A percentile compares a stretch with the other conserved stretches of the same genome.
phyloP scores from a whole-genome alignment of 2,113 vertebrate genomes.

The Rhegmatorhina hoffmannsi region DNA sequence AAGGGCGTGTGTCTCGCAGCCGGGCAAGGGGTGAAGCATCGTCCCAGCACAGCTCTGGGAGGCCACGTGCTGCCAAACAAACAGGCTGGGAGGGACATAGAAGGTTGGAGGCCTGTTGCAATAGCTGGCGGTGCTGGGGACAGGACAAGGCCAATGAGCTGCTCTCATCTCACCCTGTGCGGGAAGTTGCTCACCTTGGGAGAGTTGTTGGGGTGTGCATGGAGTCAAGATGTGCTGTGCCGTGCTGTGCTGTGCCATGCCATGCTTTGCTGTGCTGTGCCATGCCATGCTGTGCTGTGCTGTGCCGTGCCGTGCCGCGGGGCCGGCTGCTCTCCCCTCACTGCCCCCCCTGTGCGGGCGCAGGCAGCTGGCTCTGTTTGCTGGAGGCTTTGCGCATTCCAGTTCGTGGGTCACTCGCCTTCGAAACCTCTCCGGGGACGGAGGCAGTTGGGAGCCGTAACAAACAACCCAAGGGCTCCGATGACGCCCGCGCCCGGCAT shows the following conservation, averaged over 20 bases:
- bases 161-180: not conserved
- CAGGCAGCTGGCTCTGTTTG: slow-evolving; percentile 65
- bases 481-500: not conserved
- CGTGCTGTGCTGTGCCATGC: not conserved
- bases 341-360: not conserved
- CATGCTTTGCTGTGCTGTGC: not conserved
- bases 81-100: not conserved
- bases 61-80: not conserved
- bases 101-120: not conserved
- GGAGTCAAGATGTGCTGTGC: not conserved
- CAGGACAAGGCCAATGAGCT: not conserved
- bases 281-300: accelerated
- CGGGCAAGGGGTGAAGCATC: accelerated
- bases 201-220: not conserved
- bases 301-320: not conserved
- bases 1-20: not conserved
- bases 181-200: not conserved
- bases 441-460: slow-evolving; percentile 40
- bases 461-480: slow-evolving; percentile 40
- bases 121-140: not conserved
- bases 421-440: slow-evolving; percentile 50
- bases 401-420: slow-evolving; percentile 65
- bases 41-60: not conserved
- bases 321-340: slow-evolving; percentile 6
- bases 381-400: slow-evolving; percentile 67